phyloP scores from a whole-genome alignment of 1,140 invertebrate genomes.

The Atta colombica region DNA sequence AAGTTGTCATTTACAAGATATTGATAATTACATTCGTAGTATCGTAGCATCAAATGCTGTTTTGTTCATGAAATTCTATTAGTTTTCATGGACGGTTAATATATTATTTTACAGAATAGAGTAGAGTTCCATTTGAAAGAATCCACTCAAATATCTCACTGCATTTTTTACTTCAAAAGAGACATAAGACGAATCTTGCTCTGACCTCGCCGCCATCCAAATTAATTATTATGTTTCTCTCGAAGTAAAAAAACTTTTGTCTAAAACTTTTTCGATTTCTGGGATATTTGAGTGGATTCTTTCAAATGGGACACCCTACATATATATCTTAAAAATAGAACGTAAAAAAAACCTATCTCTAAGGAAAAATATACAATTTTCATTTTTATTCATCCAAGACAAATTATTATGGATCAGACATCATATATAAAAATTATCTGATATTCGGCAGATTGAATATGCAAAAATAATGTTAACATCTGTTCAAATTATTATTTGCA shows the following conservation, averaged over 20 bases:
- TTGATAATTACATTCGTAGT: constrained; percentile 68
- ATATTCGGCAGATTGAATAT: constrained; percentile 14
- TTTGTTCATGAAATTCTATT: constrained; percentile 71
- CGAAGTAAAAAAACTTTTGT: no score
- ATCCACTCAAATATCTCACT: no score
- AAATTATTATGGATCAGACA: constrained; percentile 14
- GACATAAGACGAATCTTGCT: no score
- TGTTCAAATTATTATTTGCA: constrained; percentile 24
- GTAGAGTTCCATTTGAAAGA: no score
- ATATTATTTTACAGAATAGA: constrained; percentile 33
- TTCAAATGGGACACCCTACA: not conserved
- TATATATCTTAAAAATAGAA: constrained; percentile 38
- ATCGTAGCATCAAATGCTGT: constrained; percentile 52
- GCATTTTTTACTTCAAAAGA: no score
- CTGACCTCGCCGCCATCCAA: no score
- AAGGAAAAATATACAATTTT: constrained; percentile 36
- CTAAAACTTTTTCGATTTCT: no score
- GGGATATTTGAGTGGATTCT: no score
- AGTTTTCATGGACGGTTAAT: constrained; percentile 76
- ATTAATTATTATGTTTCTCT: no score
- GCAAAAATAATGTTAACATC: constrained; percentile 46
- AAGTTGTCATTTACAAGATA: constrained; percentile 73
- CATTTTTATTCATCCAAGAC: constrained; percentile 10
- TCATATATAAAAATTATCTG: constrained; percentile 25
- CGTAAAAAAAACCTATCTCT: constrained; percentile 29